phyloP scores from a whole-genome alignment of 2,797 vertebrate genomes.

The Neomorphus geoffroyi region DNA sequence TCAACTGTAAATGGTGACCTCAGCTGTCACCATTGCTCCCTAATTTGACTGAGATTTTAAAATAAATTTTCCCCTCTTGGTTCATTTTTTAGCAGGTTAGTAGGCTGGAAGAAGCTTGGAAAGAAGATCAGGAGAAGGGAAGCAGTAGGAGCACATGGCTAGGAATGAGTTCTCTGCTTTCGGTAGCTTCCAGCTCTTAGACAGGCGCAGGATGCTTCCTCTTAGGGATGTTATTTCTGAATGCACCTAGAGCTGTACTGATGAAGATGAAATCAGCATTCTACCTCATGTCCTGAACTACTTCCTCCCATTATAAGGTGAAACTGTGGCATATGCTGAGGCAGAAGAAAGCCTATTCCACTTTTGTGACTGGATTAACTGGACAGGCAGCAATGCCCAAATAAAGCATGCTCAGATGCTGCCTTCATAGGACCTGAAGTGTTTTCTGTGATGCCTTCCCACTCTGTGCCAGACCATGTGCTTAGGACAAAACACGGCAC shows the following conservation, averaged over 20 bases:
- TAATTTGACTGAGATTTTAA: neutral
- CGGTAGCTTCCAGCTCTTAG: neutral
- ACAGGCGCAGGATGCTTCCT: neutral
- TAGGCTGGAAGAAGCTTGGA: neutral
- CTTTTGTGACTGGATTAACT: neutral
- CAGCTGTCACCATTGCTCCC: neutral
- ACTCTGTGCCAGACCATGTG: neutral
- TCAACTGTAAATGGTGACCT: neutral
- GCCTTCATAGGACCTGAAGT: neutral
- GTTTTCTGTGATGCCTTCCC: conserved; percentile 1
- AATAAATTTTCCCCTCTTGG: neutral
- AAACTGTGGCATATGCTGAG: neutral
- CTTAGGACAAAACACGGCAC: neutral
- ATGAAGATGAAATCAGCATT: neutral
- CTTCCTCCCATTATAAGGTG: neutral
- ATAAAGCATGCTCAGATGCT: neutral
- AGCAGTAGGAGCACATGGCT: neutral
- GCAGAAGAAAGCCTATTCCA: neutral
- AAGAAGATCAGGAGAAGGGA: neutral
- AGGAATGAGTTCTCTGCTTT: neutral
- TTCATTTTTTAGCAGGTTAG: neutral
- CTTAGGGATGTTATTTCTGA: neutral
- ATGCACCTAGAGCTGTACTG: neutral
- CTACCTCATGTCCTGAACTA: neutral
- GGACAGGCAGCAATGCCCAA: neutral